Evolutionary conservation across 2,113 vertebrate genomes (phyloP).

Genomic region (Xyrauchen texanus): DNA sequence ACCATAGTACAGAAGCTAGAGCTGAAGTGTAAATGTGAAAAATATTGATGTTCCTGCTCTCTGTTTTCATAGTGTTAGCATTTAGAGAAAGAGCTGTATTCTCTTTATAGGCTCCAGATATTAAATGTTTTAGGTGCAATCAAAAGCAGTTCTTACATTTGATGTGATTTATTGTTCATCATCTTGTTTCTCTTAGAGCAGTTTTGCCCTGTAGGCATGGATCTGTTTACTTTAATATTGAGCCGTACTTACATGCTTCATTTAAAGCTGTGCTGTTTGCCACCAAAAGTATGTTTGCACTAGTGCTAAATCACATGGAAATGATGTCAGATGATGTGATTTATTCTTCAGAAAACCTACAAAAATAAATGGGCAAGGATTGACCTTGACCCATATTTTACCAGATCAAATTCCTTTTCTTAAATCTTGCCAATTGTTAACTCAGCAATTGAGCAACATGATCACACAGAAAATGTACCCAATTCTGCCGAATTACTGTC

Average conservation of each 20-base stretch:
- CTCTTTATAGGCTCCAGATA: neutral
- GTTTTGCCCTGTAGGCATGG: slow-evolving; percentile 11
- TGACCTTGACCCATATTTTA: neutral
- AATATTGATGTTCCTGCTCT: too few species aligned
- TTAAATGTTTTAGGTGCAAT: neutral
- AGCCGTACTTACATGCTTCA: too few species aligned
- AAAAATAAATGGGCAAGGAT: neutral
- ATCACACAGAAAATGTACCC: too few species aligned
- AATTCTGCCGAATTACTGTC: too few species aligned
- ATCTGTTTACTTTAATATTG: slow-evolving; percentile 18
- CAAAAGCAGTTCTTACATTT: slow-evolving; percentile 3
- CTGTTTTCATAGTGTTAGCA: too few species aligned
- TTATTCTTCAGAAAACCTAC: neutral
- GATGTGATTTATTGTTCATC: slow-evolving; percentile 4
- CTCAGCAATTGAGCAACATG: too few species aligned
- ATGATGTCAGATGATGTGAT: neutral
- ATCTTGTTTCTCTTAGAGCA: neutral
- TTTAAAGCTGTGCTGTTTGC: neutral
- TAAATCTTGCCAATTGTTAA: neutral
- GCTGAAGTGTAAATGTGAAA: too few species aligned
- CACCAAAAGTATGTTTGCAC: slow-evolving; percentile 11
- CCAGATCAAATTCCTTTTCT: neutral
- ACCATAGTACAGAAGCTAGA: too few species aligned
- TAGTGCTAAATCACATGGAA: neutral
- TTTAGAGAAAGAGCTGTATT: too few species aligned